Evolutionary conservation across 2,888 invertebrate genomes (phyloP), one percentile per base, ranked within the genome.

Genomic region (Scelioninae gen. 1): DNA sequence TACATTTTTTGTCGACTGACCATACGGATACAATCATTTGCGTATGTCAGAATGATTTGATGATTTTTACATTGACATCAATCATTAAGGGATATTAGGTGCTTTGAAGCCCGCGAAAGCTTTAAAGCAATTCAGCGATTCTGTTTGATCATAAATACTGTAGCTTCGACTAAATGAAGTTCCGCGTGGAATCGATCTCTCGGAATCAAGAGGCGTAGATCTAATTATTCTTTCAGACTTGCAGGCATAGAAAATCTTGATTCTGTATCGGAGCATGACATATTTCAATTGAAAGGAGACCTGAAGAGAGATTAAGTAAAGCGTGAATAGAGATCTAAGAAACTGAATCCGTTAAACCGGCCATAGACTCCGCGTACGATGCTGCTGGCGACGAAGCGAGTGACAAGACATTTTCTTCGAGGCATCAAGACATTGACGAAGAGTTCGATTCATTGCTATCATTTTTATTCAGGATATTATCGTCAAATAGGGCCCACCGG

Each of bases 191-290:
- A 84, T 84, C 84, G 78, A 84, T 84, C 82, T 58, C 62, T 15
- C 7, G 72, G 84, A 84, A 84, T 84, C 81, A 81, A 75, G 75
- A 84, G 65, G 77, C 80, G 80, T 68, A 84, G 81, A 84, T 84
- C 82, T 84, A 84, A 84, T 84, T 84, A 84, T 82, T 84, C 81
- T 82, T 82, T 79, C 84, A 79, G 82, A 82, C 68, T 84, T 79
- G 58, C 51, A 79, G 75, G 78, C 79, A 84, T 82, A 68, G 82
- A 84, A 84, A 82, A 81, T 82, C 84, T 82, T 84, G 82, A 82
- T 72, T 82, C 76, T 82, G 71, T 82, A 79, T 82, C 82, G 75
- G 38, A 76, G 76, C 78, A 82, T 75, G 76, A 84, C 82, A 84
- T 82, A 82, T 81, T 79, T 81, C 77, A 65, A 62, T 75, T 84